These are phyloP conservation scores for Liparis tanakae DNA, from an alignment of 2,797 vertebrate genomes.

Conservation along the genomic window DNA sequence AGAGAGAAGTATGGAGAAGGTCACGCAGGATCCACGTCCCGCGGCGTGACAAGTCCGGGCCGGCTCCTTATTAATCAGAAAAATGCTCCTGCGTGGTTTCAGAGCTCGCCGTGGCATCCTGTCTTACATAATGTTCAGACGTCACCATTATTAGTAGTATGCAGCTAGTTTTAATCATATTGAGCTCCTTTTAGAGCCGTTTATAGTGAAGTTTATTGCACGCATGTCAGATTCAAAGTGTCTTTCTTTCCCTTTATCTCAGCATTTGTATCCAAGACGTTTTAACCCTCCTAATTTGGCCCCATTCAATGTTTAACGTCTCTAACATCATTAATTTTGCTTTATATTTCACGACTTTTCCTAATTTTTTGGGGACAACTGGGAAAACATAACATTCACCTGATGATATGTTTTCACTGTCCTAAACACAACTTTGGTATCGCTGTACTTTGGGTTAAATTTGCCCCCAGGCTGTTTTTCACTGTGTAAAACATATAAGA, in stretches of 20 bases:
- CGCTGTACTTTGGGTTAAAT: too few species aligned
- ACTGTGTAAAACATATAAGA: too few species aligned
- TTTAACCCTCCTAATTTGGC: too few species aligned
- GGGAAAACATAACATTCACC: too few species aligned
- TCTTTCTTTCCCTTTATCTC: not conserved
- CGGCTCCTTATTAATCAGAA: constrained; percentile 14
- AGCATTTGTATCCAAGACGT: not conserved
- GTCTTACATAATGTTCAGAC: not conserved
- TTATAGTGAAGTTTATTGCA: not conserved
- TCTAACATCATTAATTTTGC: too few species aligned
- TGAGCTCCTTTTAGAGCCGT: too few species aligned
- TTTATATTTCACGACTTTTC: too few species aligned
- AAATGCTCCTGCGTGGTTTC: not conserved
- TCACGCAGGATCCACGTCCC: constrained; percentile 30
- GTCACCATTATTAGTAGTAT: not conserved
- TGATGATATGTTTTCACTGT: too few species aligned
- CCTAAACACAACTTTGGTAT: too few species aligned
- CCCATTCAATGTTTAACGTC: too few species aligned
- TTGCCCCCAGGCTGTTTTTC: too few species aligned
- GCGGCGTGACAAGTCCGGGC: constrained; percentile 33
- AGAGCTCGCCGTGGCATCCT: not conserved
- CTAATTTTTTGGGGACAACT: too few species aligned
- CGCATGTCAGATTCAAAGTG: not conserved
- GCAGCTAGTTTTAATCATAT: not conserved
- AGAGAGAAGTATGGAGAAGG: constrained; percentile 33